Evolutionary conservation across 2,113 vertebrate genomes (phyloP).

Genomic region (Oncorhynchus keta): DNA sequence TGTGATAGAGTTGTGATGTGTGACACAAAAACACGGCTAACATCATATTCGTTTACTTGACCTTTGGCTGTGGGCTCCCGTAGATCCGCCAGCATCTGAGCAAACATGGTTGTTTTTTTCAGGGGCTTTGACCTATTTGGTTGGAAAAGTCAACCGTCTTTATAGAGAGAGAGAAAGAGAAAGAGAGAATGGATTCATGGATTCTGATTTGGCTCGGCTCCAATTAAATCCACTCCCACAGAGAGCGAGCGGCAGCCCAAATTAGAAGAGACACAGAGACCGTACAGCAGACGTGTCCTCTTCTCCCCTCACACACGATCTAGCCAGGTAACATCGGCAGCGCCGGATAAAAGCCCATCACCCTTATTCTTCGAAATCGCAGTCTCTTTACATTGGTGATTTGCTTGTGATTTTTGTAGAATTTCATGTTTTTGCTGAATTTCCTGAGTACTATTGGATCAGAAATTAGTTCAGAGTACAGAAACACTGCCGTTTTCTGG

Average conservation of each 20-base stretch:
- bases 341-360: background rate
- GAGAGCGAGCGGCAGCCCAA: background rate
- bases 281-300: background rate
- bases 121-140: slow-evolving; percentile 64
- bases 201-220: slow-evolving; percentile 19
- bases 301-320: background rate
- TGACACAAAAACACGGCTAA: slow-evolving; percentile 27
- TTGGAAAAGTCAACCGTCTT: slow-evolving; percentile 55
- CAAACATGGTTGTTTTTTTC: slow-evolving; percentile 43
- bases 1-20: background rate
- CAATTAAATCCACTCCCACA: slow-evolving; percentile 29
- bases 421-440: background rate
- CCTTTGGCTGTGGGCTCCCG: slow-evolving; percentile 37
- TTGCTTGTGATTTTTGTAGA: background rate
- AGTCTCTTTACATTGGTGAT: background rate
- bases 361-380: background rate
- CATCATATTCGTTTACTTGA: slow-evolving; percentile 8
- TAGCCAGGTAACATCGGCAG: background rate
- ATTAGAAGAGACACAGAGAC: background rate
- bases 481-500: too few relatives aligned
- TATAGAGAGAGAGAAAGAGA: slow-evolving; percentile 37
- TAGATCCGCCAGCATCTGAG: background rate
- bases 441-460: too few relatives aligned
- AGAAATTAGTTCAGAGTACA: too few relatives aligned
- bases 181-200: slow-evolving; percentile 18